Evolutionary conservation across 2,797 vertebrate genomes (phyloP), one percentile per base, ranked within the genome.

Genomic region (Astyanax mexicanus): DNA sequence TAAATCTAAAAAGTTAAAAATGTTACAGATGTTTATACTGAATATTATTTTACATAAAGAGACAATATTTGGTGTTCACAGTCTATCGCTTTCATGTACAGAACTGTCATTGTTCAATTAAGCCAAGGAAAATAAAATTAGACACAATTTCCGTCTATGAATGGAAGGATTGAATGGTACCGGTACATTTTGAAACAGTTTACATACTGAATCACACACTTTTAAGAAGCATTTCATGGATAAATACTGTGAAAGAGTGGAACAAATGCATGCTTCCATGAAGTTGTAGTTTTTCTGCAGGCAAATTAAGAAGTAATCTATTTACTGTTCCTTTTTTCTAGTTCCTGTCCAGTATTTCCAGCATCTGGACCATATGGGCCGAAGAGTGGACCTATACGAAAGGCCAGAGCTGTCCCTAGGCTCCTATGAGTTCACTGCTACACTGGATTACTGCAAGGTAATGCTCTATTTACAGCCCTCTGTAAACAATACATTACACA

Each of bases 391-490:
- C 88, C 87, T 95, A 84, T 95, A 93, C 0, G 96, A 99, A 84
- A 95, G 92, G 83, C 96, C 98, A 0, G 98, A 99, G 85, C 91
- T 99, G 23, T 99, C 96, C 0, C 89, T 98, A 76, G 98, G 98
- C 35, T 99, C 97, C 9, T 99, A 98, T 0, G 97, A 99, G 75
- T 99, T 95, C 6, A 83, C 86, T 19, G 97, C 97, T 76, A 98
- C 96, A 27, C 61, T 93, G 88, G 97, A 99, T 84, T 99, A 99
- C 78, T 99, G 98, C 94, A 94, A 94, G 89, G 98, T 99, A 91
- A 89, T 60, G 17, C n/a, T 72, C 7, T 51, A 17, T 68, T 68
- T 45, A 57, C 29, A 47, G 40, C 21, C 58, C 32, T 38, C 9
- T 52, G 19, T 2, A 42, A 61, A 69, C n/a, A 21, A 5, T 40